phyloP scores from a whole-genome alignment of 2,113 vertebrate genomes.

The Cyanocitta stelleri region DNA sequence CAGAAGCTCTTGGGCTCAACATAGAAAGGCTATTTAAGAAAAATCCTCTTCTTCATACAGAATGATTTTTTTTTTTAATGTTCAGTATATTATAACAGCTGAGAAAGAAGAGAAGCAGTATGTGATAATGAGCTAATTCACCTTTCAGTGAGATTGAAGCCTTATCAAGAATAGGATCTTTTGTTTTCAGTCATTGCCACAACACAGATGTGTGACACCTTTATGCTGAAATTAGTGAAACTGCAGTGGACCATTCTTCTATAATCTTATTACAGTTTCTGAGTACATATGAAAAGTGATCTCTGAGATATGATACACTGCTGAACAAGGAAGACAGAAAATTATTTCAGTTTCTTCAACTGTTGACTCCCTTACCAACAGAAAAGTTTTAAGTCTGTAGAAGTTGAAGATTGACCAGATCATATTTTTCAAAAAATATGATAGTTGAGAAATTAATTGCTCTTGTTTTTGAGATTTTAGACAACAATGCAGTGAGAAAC shows the following conservation, averaged over 20 bases:
- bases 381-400: neutral
- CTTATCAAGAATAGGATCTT: neutral
- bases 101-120: neutral
- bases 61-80: neutral
- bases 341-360: neutral
- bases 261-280: neutral
- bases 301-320: neutral
- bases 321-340: neutral
- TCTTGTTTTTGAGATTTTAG: neutral
- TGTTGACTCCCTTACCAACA: neutral
- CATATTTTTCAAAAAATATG: neutral
- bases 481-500: neutral
- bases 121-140: neutral
- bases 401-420: neutral
- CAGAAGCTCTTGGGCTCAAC: neutral
- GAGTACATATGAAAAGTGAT: neutral
- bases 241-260: neutral
- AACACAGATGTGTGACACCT: neutral
- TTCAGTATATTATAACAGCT: neutral
- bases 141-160: neutral
- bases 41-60: neutral
- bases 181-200: neutral
- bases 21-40: neutral
- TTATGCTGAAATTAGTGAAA: neutral
- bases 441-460: neutral